Evolutionary conservation across 2,888 invertebrate species (phyloP).

Genomic region (Dugesia japonica): DNA sequence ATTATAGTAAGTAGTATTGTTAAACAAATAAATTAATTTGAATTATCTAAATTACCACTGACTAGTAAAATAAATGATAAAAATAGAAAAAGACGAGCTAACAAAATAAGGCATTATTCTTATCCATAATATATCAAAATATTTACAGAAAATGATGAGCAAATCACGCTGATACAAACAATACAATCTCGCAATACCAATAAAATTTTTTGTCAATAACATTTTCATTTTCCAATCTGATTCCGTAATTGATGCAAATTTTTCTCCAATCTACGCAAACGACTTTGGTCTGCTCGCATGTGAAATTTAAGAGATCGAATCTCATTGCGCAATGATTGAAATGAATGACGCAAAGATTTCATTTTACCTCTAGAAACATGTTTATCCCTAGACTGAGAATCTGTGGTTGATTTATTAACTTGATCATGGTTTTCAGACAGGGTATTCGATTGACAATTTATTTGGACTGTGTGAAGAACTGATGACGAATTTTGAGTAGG

Average conservation of each 20-base stretch:
- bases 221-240: neutral
- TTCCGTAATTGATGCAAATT: neutral
- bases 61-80: neutral
- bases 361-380: neutral
- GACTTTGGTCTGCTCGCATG: slow-evolving; percentile 5
- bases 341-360: neutral
- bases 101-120: neutral
- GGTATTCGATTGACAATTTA: neutral
- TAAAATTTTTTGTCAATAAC: neutral
- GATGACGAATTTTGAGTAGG: neutral
- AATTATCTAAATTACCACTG: no score
- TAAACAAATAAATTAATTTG: no score
- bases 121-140: slow-evolving; percentile 1
- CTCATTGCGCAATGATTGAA: neutral
- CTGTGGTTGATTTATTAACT: neutral
- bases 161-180: slow-evolving; percentile 2
- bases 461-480: neutral
- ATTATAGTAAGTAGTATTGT: no score
- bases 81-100: neutral
- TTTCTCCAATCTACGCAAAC: neutral
- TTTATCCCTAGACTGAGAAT: neutral
- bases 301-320: slow-evolving; percentile 8
- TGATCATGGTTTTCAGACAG: neutral
- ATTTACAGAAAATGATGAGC: slow-evolving; percentile 6
- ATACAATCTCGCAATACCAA: neutral